These are phyloP conservation scores for Casuarius casuarius DNA, from an alignment of 2,113 vertebrate species.

Conservation along the genomic window DNA sequence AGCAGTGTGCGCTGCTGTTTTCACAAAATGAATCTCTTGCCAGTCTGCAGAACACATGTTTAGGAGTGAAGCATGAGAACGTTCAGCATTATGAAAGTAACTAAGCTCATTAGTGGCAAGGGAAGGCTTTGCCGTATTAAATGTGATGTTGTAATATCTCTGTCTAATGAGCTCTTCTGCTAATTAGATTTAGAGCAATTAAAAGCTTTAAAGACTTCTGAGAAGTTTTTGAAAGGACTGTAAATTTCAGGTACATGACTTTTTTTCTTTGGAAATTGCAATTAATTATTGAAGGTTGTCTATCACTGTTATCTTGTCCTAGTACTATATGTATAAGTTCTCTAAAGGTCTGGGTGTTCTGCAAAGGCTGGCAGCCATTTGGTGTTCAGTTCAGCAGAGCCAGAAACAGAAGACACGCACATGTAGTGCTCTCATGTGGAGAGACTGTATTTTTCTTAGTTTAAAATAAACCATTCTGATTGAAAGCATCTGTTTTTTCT, in stretches of 20 bases:
- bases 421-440: not conserved
- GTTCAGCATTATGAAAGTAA: not conserved
- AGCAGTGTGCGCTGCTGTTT: not conserved
- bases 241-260: not conserved
- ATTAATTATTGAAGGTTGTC: not conserved
- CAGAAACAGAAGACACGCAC: not conserved
- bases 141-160: conserved; percentile 27
- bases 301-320: not conserved
- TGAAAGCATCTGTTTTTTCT: conserved; percentile 53
- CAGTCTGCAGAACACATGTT: not conserved
- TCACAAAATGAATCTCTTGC: not conserved
- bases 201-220: conserved; percentile 40
- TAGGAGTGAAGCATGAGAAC: not conserved
- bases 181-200: conserved; percentile 71
- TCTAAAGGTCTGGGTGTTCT: not conserved
- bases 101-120: conserved; percentile 52
- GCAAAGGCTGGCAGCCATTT: conserved; percentile 4
- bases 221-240: not conserved
- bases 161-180: conserved; percentile 64
- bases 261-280: not conserved
- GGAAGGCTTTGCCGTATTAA: conserved; percentile 50
- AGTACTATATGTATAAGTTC: not conserved
- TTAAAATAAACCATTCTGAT: conserved; percentile 56
- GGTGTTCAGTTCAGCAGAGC: not conserved
- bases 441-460: not conserved